Percentiles rank a stretch among this genome's conserved stretches.
Conservation (phyloP, 2,113 vertebrate species). For the Python bivittatus region DNA sequence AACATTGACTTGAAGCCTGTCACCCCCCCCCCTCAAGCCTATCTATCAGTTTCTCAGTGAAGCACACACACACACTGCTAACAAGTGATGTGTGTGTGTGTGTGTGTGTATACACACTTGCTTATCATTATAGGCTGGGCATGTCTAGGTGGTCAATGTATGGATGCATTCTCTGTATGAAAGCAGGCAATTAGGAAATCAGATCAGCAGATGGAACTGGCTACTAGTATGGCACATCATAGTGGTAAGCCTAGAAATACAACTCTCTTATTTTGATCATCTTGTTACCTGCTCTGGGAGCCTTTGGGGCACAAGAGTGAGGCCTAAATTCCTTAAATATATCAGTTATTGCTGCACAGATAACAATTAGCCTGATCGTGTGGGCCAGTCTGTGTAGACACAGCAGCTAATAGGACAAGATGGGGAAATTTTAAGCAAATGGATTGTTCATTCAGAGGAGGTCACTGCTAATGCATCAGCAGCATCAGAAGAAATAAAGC, state of each 20-base stretch:
- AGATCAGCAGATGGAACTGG: not conserved
- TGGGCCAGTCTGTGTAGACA: not conserved
- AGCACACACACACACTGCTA: not conserved
- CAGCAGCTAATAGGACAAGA: not conserved
- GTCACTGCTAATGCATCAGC: not conserved
- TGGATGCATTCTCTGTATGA: not conserved
- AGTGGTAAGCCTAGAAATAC: not conserved
- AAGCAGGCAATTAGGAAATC: not conserved
- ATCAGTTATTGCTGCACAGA: not conserved
- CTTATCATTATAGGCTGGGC: not conserved
- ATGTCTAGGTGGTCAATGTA: not conserved
- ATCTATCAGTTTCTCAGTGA: not conserved
- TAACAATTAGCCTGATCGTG: not conserved
- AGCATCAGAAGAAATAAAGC: not conserved
- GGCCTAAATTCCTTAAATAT: not conserved
- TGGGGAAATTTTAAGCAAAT: not conserved
- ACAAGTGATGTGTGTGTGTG: not conserved
- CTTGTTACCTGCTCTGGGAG: not conserved
- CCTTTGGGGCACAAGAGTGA: not conserved
- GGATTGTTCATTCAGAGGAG: not conserved
- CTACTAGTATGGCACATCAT: not conserved
- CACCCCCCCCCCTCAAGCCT: too few relatives aligned
- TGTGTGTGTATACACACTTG: fast-evolving
- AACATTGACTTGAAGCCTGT: too few relatives aligned
- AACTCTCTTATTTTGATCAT: not conserved